phyloP scores from a whole-genome alignment of 2,797 vertebrate species.

The Erithacus rubecula region DNA sequence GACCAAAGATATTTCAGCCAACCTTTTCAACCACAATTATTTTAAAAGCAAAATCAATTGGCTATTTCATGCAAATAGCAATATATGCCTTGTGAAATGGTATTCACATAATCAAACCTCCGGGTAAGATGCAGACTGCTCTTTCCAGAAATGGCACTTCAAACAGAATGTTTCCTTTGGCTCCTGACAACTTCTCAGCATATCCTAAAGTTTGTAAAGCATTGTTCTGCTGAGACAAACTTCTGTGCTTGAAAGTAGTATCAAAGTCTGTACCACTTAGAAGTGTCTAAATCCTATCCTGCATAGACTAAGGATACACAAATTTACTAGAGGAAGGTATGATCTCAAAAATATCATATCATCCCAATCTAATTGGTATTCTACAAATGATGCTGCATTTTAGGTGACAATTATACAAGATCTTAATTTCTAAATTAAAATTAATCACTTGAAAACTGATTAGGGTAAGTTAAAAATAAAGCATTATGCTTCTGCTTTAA shows the following conservation, averaged over 20 bases:
- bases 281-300: not conserved
- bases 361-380: not conserved
- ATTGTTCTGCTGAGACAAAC: not conserved
- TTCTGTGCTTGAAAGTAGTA: not conserved
- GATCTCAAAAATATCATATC: not conserved
- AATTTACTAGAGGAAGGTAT: not conserved
- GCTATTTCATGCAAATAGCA: not conserved
- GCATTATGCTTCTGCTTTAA: not conserved
- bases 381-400: not conserved
- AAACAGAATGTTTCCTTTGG: not conserved
- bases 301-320: not conserved
- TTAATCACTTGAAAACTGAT: not conserved
- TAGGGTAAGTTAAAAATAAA: not conserved
- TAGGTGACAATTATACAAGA: not conserved
- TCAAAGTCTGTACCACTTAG: not conserved
- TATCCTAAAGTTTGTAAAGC: not conserved
- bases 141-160: not conserved
- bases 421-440: slow-evolving; percentile 1
- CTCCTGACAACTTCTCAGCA: not conserved
- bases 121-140: not conserved
- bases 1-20: not conserved
- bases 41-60: not conserved
- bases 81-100: not conserved
- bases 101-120: not conserved
- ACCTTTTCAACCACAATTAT: not conserved